Evolutionary conservation across 1,140 invertebrate species (phyloP).

Genomic region (Drosophila fuyamai): DNA sequence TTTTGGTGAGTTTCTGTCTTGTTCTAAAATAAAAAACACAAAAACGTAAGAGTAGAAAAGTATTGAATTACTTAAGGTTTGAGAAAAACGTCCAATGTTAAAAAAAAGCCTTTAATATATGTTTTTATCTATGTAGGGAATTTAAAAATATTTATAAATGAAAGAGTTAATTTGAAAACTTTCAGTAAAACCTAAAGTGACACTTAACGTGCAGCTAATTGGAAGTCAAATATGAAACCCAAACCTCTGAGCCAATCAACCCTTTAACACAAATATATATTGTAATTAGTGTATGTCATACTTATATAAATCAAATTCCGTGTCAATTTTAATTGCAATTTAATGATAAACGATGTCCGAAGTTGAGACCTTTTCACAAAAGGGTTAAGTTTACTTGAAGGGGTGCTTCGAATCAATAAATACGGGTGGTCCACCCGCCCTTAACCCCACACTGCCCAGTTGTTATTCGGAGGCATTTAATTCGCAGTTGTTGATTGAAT

Average conservation of each 20-base stretch:
- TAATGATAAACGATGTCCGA: constrained; percentile 70
- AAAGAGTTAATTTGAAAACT: no score
- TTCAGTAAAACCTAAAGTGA: neutral
- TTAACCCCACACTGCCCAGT: constrained; percentile 9
- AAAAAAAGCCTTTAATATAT: neutral
- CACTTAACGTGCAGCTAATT: constrained; percentile 5
- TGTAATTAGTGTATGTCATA: constrained; percentile 11
- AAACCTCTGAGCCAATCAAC: neutral
- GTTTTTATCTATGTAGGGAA: no score
- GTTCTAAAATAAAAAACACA: neutral
- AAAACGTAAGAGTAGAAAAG: neutral
- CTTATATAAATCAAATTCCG: constrained; percentile 73
- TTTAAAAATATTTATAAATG: no score
- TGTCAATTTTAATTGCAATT: constrained; percentile 78
- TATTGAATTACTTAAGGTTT: neutral
- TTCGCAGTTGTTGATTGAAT: constrained; percentile 31
- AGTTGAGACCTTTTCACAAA: constrained; percentile 40
- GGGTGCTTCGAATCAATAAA: constrained; percentile 50
- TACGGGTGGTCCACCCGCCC: constrained; percentile 17
- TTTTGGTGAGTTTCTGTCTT: neutral
- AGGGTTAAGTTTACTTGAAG: constrained; percentile 56
- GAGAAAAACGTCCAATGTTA: neutral
- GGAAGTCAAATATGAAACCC: constrained; percentile 18
- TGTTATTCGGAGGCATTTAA: constrained; percentile 5
- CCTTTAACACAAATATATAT: constrained; percentile 1